A percentile compares a stretch with the other conserved stretches of the same genome.
phyloP scores from a whole-genome alignment of 2,113 vertebrate genomes.

The Galemys pyrenaicus region DNA sequence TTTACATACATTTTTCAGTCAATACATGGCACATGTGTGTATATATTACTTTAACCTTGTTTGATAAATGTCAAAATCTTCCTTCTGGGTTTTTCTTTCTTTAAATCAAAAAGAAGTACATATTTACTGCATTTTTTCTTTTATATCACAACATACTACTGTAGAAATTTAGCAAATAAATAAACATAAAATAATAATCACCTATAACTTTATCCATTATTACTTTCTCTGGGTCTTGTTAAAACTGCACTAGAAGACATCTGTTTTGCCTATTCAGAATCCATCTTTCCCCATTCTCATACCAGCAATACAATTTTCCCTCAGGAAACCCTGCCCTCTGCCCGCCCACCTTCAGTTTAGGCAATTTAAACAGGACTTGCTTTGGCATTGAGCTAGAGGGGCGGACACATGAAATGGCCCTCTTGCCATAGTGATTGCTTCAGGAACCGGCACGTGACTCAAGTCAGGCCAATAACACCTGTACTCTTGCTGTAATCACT shows the following conservation, averaged over 20 bases:
- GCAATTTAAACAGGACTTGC: background rate
- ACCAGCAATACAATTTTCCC: background rate
- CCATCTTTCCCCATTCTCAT: constrained; percentile 1
- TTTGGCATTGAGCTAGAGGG: background rate
- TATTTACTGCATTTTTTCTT: no score
- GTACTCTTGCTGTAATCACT: background rate
- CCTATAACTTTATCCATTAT: no score
- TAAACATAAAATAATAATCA: no score
- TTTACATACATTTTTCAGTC: background rate
- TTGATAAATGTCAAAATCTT: background rate
- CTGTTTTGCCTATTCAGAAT: background rate
- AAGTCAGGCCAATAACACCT: background rate
- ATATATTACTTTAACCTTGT: background rate
- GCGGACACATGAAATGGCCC: background rate
- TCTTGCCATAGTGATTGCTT: background rate
- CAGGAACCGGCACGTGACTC: background rate
- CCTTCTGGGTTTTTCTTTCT: background rate
- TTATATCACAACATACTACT: no score
- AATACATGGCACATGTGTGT: background rate
- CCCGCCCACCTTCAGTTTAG: background rate
- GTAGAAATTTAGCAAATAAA: no score
- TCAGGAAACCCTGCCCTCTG: background rate
- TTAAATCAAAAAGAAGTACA: no score
- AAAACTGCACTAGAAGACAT: background rate
- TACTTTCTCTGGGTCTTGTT: background rate